phyloP scores from a whole-genome alignment of 1,140 invertebrate genomes.

The Drosophila repletoides region DNA sequence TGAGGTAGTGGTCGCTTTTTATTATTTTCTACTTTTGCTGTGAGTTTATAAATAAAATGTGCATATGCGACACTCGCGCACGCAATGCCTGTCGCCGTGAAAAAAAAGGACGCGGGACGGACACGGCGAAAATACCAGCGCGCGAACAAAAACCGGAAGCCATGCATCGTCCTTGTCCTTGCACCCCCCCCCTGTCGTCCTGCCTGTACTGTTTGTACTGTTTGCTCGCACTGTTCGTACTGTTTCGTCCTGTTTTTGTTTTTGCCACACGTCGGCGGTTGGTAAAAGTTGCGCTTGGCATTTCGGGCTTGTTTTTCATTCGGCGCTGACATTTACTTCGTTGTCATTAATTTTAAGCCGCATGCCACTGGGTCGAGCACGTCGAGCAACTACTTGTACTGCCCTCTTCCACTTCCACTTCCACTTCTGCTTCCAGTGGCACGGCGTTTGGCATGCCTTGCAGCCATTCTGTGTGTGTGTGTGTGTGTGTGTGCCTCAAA shows the following conservation, averaged over 20 bases:
- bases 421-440: background rate
- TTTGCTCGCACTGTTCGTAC: slow-evolving; percentile 1
- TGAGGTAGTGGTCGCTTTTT: slow-evolving; percentile 52
- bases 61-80: slow-evolving; percentile 75
- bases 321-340: slow-evolving; percentile 70
- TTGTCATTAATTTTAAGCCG: slow-evolving; percentile 77
- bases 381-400: slow-evolving; percentile 8
- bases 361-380: slow-evolving; percentile 36
- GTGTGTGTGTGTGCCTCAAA: too few species aligned
- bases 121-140: slow-evolving; percentile 55
- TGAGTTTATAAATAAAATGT: slow-evolving; percentile 80
- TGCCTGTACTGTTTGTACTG: background rate
- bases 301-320: slow-evolving; percentile 65
- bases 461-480: too few species aligned
- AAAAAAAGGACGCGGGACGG: slow-evolving; percentile 19
- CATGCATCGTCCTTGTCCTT: slow-evolving; percentile 40
- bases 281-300: slow-evolving; percentile 58
- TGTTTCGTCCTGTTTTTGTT: slow-evolving; percentile 57
- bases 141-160: slow-evolving; percentile 79
- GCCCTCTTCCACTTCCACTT: slow-evolving; percentile 1
- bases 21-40: slow-evolving; percentile 66
- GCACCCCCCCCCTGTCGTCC: background rate
- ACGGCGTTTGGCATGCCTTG: too few species aligned
- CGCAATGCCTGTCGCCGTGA: slow-evolving; percentile 43
- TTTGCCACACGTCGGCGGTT: slow-evolving; percentile 70